A percentile compares a stretch with the other conserved stretches of the same genome.
phyloP scores from a whole-genome alignment of 1,140 invertebrate genomes.

The Cryptotermes secundus region DNA sequence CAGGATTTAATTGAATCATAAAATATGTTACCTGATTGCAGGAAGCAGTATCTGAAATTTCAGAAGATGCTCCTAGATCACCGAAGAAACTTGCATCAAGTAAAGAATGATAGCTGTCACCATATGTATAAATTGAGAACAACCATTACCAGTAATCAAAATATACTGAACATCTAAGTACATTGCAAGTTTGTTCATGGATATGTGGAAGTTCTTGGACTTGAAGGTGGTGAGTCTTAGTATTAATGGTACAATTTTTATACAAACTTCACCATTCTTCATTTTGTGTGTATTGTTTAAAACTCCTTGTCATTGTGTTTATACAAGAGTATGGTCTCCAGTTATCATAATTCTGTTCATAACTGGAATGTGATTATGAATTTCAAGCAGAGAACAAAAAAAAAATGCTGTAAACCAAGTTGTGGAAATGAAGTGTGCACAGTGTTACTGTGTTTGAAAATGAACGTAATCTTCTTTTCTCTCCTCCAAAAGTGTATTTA shows the following conservation, averaged over 20 bases:
- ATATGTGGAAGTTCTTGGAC: not conserved
- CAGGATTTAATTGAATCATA: too few relatives aligned
- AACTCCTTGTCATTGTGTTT: not conserved
- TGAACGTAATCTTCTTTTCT: too few relatives aligned
- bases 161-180: not conserved
- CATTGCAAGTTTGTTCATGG: not conserved
- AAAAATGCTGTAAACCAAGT: not conserved
- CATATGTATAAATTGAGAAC: not conserved
- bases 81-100: constrained; percentile 22
- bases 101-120: constrained; percentile 24
- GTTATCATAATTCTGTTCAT: not conserved
- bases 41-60: not conserved
- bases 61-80: constrained; percentile 21
- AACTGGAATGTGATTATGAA: not conserved
- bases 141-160: not conserved
- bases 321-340: not conserved
- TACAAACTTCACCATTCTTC: not conserved
- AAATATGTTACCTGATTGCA: not conserved
- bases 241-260: not conserved
- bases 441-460: not conserved
- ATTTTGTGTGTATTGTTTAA: not conserved
- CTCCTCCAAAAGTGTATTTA: too few relatives aligned
- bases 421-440: not conserved
- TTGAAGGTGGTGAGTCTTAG: not conserved
- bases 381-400: not conserved